Conservation (phyloP, 2,888 invertebrate species). For the Chrysina gloriosa region DNA sequence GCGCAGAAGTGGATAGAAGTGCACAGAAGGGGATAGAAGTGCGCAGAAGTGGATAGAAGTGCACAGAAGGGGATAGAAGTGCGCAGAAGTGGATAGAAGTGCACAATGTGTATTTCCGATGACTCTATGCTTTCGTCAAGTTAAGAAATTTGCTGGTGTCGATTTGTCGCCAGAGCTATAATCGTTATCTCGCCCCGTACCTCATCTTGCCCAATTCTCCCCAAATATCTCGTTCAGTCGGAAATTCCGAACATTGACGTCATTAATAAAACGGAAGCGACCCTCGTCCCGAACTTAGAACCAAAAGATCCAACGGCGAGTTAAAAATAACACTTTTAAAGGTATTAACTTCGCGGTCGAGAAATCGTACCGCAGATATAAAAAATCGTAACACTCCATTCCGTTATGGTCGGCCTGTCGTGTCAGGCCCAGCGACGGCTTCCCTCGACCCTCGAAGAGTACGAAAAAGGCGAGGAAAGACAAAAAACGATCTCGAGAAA, state of each 20-base stretch:
- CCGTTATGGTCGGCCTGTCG: background rate
- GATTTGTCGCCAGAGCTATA: too few relatives aligned
- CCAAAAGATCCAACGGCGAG: background rate
- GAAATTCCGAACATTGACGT: background rate
- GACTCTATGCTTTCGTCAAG: too few relatives aligned
- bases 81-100: too few relatives aligned
- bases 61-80: too few relatives aligned
- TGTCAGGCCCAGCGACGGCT: background rate
- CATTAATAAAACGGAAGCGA: background rate
- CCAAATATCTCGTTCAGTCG: too few relatives aligned
- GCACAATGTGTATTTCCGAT: too few relatives aligned
- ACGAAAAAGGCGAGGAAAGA: background rate
- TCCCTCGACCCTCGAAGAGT: background rate
- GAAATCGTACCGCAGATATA: background rate
- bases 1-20: too few relatives aligned
- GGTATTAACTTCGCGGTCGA: constrained; percentile 5
- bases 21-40: too few relatives aligned
- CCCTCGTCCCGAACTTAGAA: background rate
- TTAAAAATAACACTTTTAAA: constrained; percentile 21
- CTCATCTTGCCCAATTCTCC: too few relatives aligned
- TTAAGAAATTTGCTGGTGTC: too few relatives aligned
- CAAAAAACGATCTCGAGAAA: constrained; percentile 11
- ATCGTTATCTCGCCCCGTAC: too few relatives aligned
- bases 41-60: too few relatives aligned
- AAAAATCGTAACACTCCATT: constrained; percentile 24